Base-by-base conservation (phyloP, 2,888 invertebrate species). In the Neoitamus cyanurus region DNA sequence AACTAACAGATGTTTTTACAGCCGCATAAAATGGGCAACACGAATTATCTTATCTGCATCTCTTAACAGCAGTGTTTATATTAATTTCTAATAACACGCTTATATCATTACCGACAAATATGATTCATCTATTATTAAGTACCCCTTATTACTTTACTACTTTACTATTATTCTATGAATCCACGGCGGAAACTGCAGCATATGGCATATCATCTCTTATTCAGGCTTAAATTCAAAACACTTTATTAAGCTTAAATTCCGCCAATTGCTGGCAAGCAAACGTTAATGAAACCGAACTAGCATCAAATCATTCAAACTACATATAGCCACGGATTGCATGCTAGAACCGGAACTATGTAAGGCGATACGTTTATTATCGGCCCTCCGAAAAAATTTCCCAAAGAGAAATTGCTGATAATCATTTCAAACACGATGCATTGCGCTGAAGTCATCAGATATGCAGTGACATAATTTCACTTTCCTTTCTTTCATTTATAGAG, bases 371-470 rank as follows among this genome's bases (percentile, higher is more conserved):
- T 25, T 58, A 20, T 58, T 58, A 58, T 58, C 58, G 25, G 7
- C 20, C 5, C 25, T 2, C 58, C 15, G 25, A 58, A 58, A 58
- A 37, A 37, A 37, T 20, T 20, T 9, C 58, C 25, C 20, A 2
- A 25, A 20, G 58, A 58, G 58, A 58, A 58, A 58, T 58, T 58
- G 58, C 58, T 58, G 58, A 58, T 58, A 58, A 25, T 58, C 58
- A 25, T 20, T 58, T 58, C 58, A 58, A 58, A 58, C 58, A 25
- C 58, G 58, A 58, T 58, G 58, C 58, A 58, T 20, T 58, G 58
- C 58, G 58, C 58, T 58, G 58, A 58, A 58, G 58, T 58, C 58
- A 58, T 58, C 58, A 58, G 58, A 58, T 58, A 58, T 58, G 58
- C 58, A 58, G 58, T 58, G 58, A 58, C 58, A 58, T 58, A 58